Percentiles rank a stretch among this genome's conserved stretches.
Evolutionary conservation across 2,113 vertebrate species (phyloP).

Genomic region (Cochlearius cochlearius): DNA sequence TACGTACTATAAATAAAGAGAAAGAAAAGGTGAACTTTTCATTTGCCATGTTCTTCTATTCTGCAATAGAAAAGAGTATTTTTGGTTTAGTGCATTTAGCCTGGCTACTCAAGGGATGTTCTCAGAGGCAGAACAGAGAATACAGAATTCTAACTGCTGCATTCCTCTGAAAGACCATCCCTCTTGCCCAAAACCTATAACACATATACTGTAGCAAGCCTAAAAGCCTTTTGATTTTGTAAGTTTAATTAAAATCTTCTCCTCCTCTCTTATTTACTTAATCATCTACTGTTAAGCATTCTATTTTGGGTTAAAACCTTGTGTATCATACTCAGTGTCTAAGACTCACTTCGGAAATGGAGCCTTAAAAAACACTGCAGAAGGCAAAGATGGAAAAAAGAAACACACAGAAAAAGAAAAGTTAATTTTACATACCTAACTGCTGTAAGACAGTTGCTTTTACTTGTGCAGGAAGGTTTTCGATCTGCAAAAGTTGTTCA

Average conservation of each 20-base stretch:
- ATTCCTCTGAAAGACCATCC: background rate
- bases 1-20: background rate
- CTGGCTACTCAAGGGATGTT: background rate
- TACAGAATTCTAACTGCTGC: background rate
- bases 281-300: background rate
- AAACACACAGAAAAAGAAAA: background rate
- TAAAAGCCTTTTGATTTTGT: background rate
- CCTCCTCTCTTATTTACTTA: slow-evolving; percentile 24
- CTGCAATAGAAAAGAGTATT: background rate
- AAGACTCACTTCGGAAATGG: background rate
- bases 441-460: slow-evolving; percentile 97
- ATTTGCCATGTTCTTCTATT: background rate
- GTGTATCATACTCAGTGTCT: background rate
- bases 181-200: background rate
- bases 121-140: background rate
- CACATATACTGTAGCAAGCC: background rate
- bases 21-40: background rate
- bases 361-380: slow-evolving; percentile 32
- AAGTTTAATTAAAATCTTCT: background rate
- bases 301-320: background rate
- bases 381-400: background rate
- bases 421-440: slow-evolving; percentile 85
- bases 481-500: slow-evolving; percentile 93
- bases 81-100: background rate
- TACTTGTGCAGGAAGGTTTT: slow-evolving; percentile 96